Evolutionary conservation across 2,888 invertebrate species (phyloP).

Genomic region (Stenoptilia bipunctidactyla): DNA sequence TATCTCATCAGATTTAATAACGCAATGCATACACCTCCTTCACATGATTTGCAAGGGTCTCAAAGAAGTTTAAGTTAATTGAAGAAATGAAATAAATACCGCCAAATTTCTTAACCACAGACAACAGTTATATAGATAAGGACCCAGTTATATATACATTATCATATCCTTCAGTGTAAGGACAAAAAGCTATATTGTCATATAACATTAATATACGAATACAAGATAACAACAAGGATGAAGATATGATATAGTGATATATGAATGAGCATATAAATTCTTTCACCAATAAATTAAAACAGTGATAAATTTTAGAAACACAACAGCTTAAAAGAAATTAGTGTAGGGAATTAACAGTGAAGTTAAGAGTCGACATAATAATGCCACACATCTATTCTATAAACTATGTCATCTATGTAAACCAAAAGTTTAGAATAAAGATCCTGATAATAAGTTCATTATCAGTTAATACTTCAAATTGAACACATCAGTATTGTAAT

Average conservation of each 20-base stretch:
- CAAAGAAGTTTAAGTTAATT: too few species aligned
- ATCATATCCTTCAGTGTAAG: constrained; percentile 23
- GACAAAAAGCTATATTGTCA: constrained; percentile 62
- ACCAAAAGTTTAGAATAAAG: too few species aligned
- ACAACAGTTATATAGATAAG: constrained; percentile 18
- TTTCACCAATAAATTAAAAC: constrained; percentile 29
- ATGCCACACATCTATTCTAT: constrained; percentile 25
- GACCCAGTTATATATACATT: constrained; percentile 30
- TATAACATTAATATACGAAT: constrained; percentile 47
- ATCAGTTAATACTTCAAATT: background rate
- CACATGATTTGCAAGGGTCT: too few species aligned
- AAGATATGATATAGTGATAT: constrained; percentile 59
- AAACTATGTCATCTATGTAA: too few species aligned
- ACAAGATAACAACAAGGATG: constrained; percentile 56
- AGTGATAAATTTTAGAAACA: constrained; percentile 43
- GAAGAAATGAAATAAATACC: too few species aligned
- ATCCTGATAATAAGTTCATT: too few species aligned
- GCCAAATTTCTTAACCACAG: constrained; percentile 7
- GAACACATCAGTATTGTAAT: background rate
- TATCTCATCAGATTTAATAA: background rate
- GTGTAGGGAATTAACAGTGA: constrained; percentile 47
- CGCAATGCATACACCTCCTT: background rate
- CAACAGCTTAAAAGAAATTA: constrained; percentile 34
- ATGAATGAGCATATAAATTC: constrained; percentile 26
- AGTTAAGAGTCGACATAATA: constrained; percentile 35